phyloP scores from a whole-genome alignment of 1,140 invertebrate genomes.

The Philotrypesis tridentata region DNA sequence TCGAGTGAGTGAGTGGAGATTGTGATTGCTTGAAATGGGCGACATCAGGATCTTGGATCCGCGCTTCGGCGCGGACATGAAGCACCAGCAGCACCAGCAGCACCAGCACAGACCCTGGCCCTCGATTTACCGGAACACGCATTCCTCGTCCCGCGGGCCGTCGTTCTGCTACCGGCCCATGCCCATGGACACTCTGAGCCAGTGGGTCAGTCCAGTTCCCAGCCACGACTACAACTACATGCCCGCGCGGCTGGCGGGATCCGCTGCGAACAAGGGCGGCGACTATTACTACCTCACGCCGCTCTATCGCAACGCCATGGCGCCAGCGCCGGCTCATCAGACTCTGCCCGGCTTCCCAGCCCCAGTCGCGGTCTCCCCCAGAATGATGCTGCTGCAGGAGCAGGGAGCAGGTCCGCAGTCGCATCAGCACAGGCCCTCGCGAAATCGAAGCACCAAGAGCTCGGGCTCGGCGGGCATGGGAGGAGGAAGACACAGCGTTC shows the following conservation, averaged over 20 bases:
- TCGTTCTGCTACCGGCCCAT: constrained; percentile 78
- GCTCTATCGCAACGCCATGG: constrained; percentile 78
- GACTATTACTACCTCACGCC: constrained; percentile 83
- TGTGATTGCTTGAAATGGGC: too few relatives aligned
- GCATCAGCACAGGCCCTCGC: constrained; percentile 35
- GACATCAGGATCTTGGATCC: constrained; percentile 70
- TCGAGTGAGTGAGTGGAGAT: too few relatives aligned
- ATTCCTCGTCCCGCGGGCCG: constrained; percentile 62
- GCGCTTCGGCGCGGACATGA: constrained; percentile 65
- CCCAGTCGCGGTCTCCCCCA: constrained; percentile 56
- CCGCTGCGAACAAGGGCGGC: constrained; percentile 75
- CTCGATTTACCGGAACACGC: constrained; percentile 75
- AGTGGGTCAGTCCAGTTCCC: constrained; percentile 63
- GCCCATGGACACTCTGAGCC: constrained; percentile 64
- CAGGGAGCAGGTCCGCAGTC: constrained; percentile 11
- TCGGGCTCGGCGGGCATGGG: constrained; percentile 57
- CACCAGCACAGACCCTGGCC: constrained; percentile 77
- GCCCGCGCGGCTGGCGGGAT: constrained; percentile 66
- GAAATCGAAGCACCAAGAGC: constrained; percentile 63
- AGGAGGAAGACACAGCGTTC: constrained; percentile 62
- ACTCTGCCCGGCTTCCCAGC: constrained; percentile 66
- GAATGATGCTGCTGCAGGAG: constrained; percentile 72
- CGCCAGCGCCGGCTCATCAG: constrained; percentile 72
- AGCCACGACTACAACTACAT: constrained; percentile 73
- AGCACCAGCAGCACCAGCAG: too few relatives aligned